Conservation (phyloP, 2,113 vertebrate species). For the Hemichromis elongatus region DNA sequence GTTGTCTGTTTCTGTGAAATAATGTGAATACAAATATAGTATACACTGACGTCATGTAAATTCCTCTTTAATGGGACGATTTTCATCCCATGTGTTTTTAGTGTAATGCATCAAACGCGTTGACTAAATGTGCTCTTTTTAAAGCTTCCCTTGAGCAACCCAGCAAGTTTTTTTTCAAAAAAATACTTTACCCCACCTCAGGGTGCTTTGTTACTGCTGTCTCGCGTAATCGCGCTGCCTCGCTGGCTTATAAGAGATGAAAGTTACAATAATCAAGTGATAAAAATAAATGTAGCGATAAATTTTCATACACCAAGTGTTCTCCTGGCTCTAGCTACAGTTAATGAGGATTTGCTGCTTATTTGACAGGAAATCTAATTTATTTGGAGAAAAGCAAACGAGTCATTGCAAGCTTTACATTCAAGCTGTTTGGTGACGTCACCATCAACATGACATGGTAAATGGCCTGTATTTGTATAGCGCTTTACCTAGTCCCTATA, state of each 20-base stretch:
- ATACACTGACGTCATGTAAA: background rate
- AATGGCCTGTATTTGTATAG: no score
- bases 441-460: rapidly evolving
- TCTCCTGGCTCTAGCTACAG: background rate
- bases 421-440: background rate
- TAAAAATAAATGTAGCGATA: background rate
- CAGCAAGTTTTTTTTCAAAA: background rate
- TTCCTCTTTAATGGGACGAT: background rate
- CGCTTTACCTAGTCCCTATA: no score
- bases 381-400: background rate
- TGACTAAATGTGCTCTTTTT: background rate
- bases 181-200: background rate
- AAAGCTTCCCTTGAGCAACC: background rate
- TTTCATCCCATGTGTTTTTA: background rate
- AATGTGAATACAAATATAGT: background rate
- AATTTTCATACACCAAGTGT: background rate
- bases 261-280: background rate
- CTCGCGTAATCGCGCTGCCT: background rate
- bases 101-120: background rate
- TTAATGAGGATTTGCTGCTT: background rate
- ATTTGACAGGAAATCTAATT: background rate
- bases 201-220: background rate
- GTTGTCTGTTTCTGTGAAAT: background rate
- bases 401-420: background rate
- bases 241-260: background rate